Evolutionary conservation across 2,113 vertebrate species (phyloP).

Genomic region (Antigone vipio): DNA sequence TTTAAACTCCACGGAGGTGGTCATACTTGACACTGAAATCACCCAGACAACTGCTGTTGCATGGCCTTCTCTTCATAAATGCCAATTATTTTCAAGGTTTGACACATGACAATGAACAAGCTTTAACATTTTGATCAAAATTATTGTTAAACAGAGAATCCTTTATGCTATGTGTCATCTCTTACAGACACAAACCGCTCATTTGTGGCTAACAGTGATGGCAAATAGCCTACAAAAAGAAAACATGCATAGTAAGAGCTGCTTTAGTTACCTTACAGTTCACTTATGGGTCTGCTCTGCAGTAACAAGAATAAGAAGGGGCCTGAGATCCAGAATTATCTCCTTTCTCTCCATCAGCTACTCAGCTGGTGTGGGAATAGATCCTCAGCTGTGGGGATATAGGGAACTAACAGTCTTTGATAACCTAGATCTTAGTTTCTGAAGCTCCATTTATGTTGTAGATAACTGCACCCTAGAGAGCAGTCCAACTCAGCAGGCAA

Average conservation of each 20-base stretch:
- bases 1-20: not conserved
- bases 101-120: not conserved
- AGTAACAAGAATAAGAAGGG: not conserved
- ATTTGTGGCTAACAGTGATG: not conserved
- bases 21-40: conserved; percentile 9
- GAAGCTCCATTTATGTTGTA: not conserved
- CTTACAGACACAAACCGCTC: not conserved
- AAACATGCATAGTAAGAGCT: not conserved
- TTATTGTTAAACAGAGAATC: not conserved
- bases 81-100: conserved; percentile 34
- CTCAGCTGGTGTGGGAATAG: not conserved
- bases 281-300: not conserved
- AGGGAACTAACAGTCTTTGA: not conserved
- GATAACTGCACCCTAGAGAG: not conserved
- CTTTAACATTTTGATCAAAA: conserved; percentile 34
- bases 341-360: not conserved
- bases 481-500: not conserved
- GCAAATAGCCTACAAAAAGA: not conserved
- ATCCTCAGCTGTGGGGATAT: not conserved
- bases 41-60: not conserved
- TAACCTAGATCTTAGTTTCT: not conserved
- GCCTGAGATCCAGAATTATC: not conserved
- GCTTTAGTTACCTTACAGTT: not conserved
- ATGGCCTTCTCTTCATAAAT: not conserved
- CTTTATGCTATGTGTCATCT: not conserved